Evolutionary conservation across 2,113 vertebrate genomes (phyloP).

Genomic region (Porphyrio hochstetteri): DNA sequence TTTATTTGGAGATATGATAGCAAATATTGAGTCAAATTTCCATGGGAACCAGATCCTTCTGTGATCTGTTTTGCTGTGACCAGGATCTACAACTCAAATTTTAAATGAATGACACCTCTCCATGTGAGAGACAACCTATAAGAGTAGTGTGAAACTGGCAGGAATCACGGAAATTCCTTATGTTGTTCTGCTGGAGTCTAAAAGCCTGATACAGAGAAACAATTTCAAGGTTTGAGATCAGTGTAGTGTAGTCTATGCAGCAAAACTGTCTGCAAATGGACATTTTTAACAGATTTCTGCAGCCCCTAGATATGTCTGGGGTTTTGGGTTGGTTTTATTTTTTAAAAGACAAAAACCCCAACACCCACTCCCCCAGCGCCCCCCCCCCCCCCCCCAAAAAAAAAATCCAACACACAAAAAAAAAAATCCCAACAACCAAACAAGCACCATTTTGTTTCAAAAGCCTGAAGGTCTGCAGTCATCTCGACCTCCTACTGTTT

Average conservation of each 20-base stretch:
- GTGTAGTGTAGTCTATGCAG: neutral
- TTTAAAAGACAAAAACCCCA: neutral
- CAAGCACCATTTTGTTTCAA: neutral
- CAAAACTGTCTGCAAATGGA: neutral
- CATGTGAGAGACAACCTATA: neutral
- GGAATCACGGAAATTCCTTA: neutral
- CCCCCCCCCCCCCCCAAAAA: too few species aligned
- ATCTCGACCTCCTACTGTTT: neutral
- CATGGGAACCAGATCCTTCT: neutral
- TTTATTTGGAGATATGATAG: neutral
- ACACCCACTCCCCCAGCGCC: too few species aligned
- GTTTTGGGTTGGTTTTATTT: too few species aligned
- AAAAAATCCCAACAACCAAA: neutral
- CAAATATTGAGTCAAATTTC: neutral
- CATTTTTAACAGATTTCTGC: neutral
- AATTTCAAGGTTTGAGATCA: neutral
- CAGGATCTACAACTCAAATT: neutral
- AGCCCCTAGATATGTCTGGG: neutral
- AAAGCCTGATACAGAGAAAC: neutral
- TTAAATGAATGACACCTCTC: neutral
- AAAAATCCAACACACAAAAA: neutral
- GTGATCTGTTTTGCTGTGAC: neutral
- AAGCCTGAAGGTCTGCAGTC: neutral
- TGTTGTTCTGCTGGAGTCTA: neutral
- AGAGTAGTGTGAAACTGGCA: neutral